Percentiles rank a stretch among this genome's conserved stretches.
phyloP scores from a whole-genome alignment of 2,797 vertebrate species.

The Psittacula derbiana region DNA sequence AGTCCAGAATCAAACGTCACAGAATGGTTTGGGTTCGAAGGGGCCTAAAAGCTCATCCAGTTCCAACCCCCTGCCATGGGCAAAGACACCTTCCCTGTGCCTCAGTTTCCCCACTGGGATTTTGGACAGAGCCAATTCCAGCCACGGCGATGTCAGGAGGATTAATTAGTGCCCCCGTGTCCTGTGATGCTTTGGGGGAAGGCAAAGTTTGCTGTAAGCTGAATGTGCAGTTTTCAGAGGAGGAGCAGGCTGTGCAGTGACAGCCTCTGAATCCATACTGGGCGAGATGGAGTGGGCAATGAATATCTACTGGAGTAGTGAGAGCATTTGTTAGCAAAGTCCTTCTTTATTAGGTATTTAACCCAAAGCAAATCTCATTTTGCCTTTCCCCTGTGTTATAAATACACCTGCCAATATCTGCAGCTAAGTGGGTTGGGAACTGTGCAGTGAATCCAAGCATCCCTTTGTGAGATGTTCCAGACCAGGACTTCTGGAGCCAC shows the following conservation, averaged over 20 bases:
- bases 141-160: not conserved
- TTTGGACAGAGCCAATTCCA: not conserved
- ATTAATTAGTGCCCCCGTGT: not conserved
- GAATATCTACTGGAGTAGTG: not conserved
- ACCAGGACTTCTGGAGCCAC: not conserved
- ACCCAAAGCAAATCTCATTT: not conserved
- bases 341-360: not conserved
- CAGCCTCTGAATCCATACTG: not conserved
- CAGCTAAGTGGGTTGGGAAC: not conserved
- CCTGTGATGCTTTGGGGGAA: not conserved
- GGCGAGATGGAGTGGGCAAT: not conserved
- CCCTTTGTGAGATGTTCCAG: not conserved
- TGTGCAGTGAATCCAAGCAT: not conserved
- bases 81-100: fast-evolving
- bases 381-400: not conserved
- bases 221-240: not conserved
- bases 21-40: not conserved
- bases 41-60: not conserved
- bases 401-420: not conserved
- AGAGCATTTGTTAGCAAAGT: not conserved
- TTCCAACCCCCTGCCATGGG: not conserved
- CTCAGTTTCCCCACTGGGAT: not conserved
- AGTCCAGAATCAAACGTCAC: not conserved
- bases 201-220: not conserved
- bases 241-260: not conserved